Evolutionary conservation across 2,113 vertebrate genomes (phyloP).

Genomic region (Erythrocercus mccallii): DNA sequence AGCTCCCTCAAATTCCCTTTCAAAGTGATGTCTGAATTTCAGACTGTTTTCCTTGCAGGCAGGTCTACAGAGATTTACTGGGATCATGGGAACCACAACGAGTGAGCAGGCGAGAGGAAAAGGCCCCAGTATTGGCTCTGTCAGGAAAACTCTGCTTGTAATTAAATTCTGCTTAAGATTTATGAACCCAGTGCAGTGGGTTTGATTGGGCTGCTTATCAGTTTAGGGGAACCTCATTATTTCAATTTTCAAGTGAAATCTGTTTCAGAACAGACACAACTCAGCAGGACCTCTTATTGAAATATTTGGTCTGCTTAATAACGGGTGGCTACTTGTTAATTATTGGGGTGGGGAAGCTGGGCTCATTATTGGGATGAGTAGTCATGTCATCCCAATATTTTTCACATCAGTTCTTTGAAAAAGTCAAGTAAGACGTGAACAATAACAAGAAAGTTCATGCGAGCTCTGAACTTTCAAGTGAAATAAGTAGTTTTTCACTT

Average conservation of each 20-base stretch:
- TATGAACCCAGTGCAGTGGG: neutral
- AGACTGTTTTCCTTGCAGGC: neutral
- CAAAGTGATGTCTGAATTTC: neutral
- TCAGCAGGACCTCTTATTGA: constrained; percentile 39
- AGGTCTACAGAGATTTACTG: neutral
- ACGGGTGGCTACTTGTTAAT: constrained; percentile 69
- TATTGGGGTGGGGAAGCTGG: constrained; percentile 57
- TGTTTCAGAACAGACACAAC: constrained; percentile 30
- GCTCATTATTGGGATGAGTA: constrained; percentile 79
- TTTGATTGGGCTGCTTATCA: constrained; percentile 44
- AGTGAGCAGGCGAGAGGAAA: neutral
- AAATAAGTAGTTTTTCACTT: neutral
- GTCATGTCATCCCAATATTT: constrained; percentile 70
- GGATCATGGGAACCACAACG: constrained; percentile 6
- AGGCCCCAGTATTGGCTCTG: neutral
- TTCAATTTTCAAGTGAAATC: constrained; percentile 57
- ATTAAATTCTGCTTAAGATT: constrained; percentile 19
- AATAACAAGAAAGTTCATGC: constrained; percentile 64
- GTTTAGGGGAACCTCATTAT: constrained; percentile 45
- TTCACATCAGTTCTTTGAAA: constrained; percentile 67
- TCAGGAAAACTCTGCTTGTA: neutral
- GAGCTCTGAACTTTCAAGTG: neutral
- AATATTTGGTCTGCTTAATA: constrained; percentile 63
- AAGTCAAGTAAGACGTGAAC: constrained; percentile 50
- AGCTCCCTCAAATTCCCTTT: neutral